Evolutionary conservation across 2,888 invertebrate species (phyloP).

Genomic region (Sisyra terminalis): DNA sequence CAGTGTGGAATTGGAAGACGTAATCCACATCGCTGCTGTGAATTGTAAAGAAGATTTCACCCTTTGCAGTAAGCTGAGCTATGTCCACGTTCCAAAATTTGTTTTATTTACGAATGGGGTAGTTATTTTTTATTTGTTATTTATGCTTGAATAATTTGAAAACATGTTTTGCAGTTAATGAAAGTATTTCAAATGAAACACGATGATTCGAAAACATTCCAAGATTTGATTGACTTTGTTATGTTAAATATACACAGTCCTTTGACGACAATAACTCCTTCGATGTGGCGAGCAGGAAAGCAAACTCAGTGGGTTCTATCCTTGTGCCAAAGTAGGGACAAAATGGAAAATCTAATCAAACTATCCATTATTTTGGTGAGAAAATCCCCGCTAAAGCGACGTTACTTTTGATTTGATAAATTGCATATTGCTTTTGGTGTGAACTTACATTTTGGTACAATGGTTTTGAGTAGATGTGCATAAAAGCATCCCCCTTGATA

Average conservation of each 20-base stretch:
- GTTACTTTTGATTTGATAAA: too few relatives aligned
- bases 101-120: conserved; percentile 23
- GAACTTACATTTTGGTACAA: neutral
- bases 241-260: conserved; percentile 35
- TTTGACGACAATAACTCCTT: conserved; percentile 24
- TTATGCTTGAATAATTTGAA: neutral
- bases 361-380: conserved; percentile 59
- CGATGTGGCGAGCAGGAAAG: conserved; percentile 23
- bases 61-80: conserved; percentile 57
- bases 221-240: conserved; percentile 43
- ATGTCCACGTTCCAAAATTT: conserved; percentile 60
- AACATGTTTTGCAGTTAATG: neutral
- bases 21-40: conserved; percentile 63
- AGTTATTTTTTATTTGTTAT: neutral
- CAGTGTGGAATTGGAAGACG: conserved; percentile 60
- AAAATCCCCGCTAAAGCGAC: too few relatives aligned
- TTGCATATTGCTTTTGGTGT: too few relatives aligned
- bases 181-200: neutral
- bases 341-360: conserved; percentile 38
- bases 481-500: too few relatives aligned
- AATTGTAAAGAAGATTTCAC: conserved; percentile 76
- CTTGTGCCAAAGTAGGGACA: conserved; percentile 36
- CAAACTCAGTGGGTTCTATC: conserved; percentile 36
- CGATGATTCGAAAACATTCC: conserved; percentile 35
- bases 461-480: too few relatives aligned